Evolutionary conservation across 1,140 invertebrate species (phyloP).

Genomic region (Araneus ventricosus): DNA sequence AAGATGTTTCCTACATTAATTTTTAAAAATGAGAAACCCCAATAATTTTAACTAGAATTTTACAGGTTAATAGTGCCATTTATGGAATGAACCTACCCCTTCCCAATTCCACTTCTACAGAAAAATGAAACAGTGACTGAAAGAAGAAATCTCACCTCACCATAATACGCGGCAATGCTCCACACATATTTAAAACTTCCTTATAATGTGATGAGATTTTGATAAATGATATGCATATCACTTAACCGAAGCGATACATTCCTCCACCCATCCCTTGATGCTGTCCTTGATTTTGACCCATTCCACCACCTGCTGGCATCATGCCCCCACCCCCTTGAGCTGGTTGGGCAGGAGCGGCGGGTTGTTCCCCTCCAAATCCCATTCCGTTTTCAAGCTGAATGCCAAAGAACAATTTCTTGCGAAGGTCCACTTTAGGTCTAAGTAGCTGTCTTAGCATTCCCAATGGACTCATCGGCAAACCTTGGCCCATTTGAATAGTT

Average conservation of each 20-base stretch:
- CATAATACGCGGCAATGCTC: too few species aligned
- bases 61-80: too few species aligned
- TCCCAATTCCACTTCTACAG: too few species aligned
- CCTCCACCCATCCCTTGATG: neutral
- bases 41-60: too few species aligned
- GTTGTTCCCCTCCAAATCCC: conserved; percentile 48
- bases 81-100: too few species aligned
- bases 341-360: neutral
- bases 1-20: too few species aligned
- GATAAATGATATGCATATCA: neutral
- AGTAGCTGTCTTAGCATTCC: conserved; percentile 59
- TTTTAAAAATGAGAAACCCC: too few species aligned
- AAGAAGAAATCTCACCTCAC: too few species aligned
- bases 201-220: too few species aligned
- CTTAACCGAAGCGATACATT: neutral
- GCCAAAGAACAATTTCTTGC: conserved; percentile 72
- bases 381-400: conserved; percentile 69
- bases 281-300: neutral
- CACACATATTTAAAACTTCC: too few species aligned
- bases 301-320: neutral
- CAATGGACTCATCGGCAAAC: conserved; percentile 38
- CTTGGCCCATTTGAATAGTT: conserved; percentile 50
- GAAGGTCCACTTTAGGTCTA: conserved; percentile 57
- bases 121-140: too few species aligned
- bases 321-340: neutral